Percentiles rank a stretch among this genome's conserved stretches.
These are phyloP conservation scores for Patella caerulea DNA, from an alignment of 2,888 invertebrate species.

Conservation along the genomic window DNA sequence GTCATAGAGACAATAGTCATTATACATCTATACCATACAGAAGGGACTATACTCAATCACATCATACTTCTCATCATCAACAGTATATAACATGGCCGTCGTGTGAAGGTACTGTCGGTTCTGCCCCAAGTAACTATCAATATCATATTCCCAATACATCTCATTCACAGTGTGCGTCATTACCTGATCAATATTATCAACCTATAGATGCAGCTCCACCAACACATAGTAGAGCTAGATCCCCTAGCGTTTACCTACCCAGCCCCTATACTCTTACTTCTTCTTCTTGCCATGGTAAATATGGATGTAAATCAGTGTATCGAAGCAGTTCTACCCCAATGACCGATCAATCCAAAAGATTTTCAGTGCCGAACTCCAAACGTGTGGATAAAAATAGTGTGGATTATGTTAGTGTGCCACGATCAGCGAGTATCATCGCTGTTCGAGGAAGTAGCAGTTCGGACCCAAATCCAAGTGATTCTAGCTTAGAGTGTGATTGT, in stretches of 20 bases:
- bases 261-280: conserved; percentile 3
- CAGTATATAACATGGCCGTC: conserved; percentile 45
- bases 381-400: not conserved
- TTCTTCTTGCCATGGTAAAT: conserved; percentile 1
- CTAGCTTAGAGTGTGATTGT: conserved; percentile 40
- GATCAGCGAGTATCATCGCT: conserved; percentile 44
- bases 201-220: conserved; percentile 13
- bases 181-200: conserved; percentile 18
- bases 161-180: conserved; percentile 30
- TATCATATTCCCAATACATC: not conserved
- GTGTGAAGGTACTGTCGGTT: conserved; percentile 50
- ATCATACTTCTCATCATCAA: conserved; percentile 7
- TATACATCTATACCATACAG: not conserved
- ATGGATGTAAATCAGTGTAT: not conserved
- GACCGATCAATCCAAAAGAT: not conserved
- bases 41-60: not conserved
- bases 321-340: conserved; percentile 18
- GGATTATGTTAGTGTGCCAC: conserved; percentile 28
- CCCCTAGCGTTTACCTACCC: conserved; percentile 17
- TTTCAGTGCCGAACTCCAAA: not conserved
- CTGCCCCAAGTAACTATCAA: conserved; percentile 27
- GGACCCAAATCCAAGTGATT: conserved; percentile 44
- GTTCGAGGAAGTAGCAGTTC: conserved; percentile 50
- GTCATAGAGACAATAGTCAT: not conserved
- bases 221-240: conserved; percentile 11